These are phyloP conservation scores for Ovibos moschatus DNA, from an alignment of 2,113 vertebrate genomes.

Conservation along the genomic window DNA sequence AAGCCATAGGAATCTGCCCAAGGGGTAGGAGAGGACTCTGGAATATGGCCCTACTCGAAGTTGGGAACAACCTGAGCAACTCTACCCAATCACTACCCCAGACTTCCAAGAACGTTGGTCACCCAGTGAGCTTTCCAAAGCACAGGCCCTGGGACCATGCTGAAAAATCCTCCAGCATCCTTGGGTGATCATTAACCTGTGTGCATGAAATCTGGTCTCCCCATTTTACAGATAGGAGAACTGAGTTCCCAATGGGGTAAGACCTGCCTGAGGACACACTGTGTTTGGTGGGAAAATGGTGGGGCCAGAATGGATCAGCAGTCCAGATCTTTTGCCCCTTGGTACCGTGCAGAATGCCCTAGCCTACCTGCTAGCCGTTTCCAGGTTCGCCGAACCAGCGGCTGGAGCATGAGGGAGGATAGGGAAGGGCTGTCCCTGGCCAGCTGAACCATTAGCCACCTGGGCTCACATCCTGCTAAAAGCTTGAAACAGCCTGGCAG, in stretches of 20 bases:
- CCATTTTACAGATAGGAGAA: constrained; percentile 41
- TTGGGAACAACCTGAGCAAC: not conserved
- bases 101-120: not conserved
- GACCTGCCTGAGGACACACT: not conserved
- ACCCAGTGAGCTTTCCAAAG: not conserved
- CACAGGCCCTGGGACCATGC: not conserved
- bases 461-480: constrained; percentile 67
- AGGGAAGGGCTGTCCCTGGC: not conserved
- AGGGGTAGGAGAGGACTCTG: not conserved
- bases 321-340: not conserved
- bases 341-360: not conserved
- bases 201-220: not conserved
- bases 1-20: not conserved
- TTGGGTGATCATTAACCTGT: not conserved
- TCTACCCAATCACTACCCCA: not conserved
- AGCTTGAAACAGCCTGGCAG: constrained; percentile 56
- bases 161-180: not conserved
- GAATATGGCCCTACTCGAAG: not conserved
- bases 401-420: not conserved
- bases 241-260: not conserved
- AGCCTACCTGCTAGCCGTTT: not conserved
- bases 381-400: not conserved
- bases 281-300: not conserved
- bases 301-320: not conserved
- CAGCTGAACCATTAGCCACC: constrained; percentile 49